Base-by-base conservation (phyloP, 2,888 invertebrate species). In the Nemapogon koenigi region DNA sequence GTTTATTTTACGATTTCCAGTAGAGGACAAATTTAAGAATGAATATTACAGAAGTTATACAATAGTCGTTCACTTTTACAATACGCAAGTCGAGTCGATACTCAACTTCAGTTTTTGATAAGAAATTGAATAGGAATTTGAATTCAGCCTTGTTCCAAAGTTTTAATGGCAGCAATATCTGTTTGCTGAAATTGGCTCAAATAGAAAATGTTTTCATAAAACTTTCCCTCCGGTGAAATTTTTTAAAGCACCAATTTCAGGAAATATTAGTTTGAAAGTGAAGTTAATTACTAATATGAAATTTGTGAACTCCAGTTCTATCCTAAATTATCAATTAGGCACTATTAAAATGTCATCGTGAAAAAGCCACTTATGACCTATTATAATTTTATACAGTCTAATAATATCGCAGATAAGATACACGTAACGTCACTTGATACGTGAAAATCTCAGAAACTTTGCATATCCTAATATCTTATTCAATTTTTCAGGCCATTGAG, bases 11-110 rank as follows among this genome's bases (percentile, higher is more conserved):
- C n/a, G n/a, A n/a, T n/a, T n/a, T n/a, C n/a, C n/a, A n/a, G n/a
- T n/a, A n/a, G n/a, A n/a, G n/a, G n/a, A 70, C 68, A 63, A 63
- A 70, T 71, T 69, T 61, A 60, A 62, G 62, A 62, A 53, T 50
- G 59, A 66, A 70, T 68, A 71, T 71, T 71, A 68, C 59, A 59
- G 63, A 69, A 70, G 60, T 71, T 69, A 57, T 57, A 69, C 69
- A 72, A 71, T 69, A 61, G 64, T 59, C 50, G 47, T 57, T 60
- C 57, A 25, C 58, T 57, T 60, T 58, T 53, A 57, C 52, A 60
- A 68, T 68, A 61, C 62, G 55, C 46, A 53, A 47, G 55, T 50
- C 52, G 52, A 58, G 66, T 60, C 67, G 60, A 66, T 69, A 68
- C 66, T 67, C 65, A 65, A 68, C 63, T 64, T 59, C 57, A 62